Conservation (phyloP, 2,113 vertebrate species). For the Hepsetus odoe region DNA sequence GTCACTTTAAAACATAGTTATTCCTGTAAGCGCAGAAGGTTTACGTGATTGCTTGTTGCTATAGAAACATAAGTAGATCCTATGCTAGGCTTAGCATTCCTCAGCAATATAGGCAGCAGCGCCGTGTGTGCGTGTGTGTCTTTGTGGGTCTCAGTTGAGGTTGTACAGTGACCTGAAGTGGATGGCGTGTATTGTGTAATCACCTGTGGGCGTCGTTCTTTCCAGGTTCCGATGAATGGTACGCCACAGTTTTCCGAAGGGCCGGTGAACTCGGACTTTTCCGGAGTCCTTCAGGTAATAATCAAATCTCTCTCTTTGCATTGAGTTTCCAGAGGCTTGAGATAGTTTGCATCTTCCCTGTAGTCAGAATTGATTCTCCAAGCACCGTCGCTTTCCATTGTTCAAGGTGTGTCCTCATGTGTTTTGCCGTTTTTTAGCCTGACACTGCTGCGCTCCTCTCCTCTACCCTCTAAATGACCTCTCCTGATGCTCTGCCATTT, state of each 20-base stretch:
- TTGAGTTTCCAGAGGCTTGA: neutral
- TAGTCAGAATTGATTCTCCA: neutral
- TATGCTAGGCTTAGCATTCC: neutral
- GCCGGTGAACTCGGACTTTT: slow-evolving; percentile 86
- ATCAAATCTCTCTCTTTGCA: slow-evolving; percentile 15
- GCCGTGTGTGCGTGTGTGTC: neutral
- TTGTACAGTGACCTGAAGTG: neutral
- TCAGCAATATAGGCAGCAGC: neutral
- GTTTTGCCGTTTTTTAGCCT: neutral
- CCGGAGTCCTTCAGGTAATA: slow-evolving; percentile 87
- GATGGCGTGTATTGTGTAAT: slow-evolving; percentile 2
- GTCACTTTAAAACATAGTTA: neutral
- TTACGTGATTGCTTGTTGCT: neutral
- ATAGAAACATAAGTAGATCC: neutral
- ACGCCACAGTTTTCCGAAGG: slow-evolving; percentile 85
- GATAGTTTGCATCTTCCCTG: slow-evolving; percentile 18
- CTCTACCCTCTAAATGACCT: slow-evolving; percentile 21
- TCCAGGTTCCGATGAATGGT: slow-evolving; percentile 84
- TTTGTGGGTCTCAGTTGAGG: neutral
- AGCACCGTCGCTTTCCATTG: neutral
- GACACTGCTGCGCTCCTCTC: neutral
- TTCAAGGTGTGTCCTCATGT: neutral
- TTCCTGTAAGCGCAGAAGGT: neutral
- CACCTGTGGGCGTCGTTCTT: slow-evolving; percentile 26
- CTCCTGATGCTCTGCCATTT: neutral